Evolutionary conservation across 1,140 invertebrate genomes (phyloP).

Genomic region (Drosophila tristis): DNA sequence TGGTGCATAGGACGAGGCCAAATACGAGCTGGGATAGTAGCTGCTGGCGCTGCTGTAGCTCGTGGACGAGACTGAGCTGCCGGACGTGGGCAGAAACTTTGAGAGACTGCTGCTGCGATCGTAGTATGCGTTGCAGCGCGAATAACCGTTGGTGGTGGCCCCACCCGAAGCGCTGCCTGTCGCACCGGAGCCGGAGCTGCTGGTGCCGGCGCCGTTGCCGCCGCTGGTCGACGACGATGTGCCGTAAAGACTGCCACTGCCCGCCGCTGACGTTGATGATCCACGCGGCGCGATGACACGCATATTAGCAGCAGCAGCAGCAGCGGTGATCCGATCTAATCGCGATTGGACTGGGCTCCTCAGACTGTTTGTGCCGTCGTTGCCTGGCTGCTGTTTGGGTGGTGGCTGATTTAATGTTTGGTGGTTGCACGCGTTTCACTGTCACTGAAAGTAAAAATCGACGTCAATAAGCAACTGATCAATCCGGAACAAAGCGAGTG

Average conservation of each 20-base stretch:
- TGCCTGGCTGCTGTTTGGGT: too few species aligned
- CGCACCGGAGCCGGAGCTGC: slow-evolving; percentile 31
- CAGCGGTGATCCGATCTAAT: slow-evolving; percentile 47
- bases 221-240: slow-evolving; percentile 66
- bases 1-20: slow-evolving; percentile 55
- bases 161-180: slow-evolving; percentile 32
- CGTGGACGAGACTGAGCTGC: slow-evolving; percentile 47
- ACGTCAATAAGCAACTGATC: too few species aligned
- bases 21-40: slow-evolving; percentile 68
- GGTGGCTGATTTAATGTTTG: too few species aligned
- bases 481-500: too few species aligned
- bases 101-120: slow-evolving; percentile 76
- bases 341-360: slow-evolving; percentile 23
- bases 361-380: too few species aligned
- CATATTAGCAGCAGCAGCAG: slow-evolving; percentile 79
- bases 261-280: slow-evolving; percentile 82
- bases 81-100: slow-evolving; percentile 61
- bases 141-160: slow-evolving; percentile 62
- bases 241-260: slow-evolving; percentile 82
- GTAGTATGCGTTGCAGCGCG: slow-evolving; percentile 63
- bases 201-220: slow-evolving; percentile 44
- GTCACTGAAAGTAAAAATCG: too few species aligned
- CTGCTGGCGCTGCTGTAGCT: slow-evolving; percentile 50
- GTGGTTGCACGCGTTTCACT: too few species aligned
- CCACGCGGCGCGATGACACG: slow-evolving; percentile 84